Conservation (phyloP, 2,113 vertebrate genomes). For the Clinocottus analis region DNA sequence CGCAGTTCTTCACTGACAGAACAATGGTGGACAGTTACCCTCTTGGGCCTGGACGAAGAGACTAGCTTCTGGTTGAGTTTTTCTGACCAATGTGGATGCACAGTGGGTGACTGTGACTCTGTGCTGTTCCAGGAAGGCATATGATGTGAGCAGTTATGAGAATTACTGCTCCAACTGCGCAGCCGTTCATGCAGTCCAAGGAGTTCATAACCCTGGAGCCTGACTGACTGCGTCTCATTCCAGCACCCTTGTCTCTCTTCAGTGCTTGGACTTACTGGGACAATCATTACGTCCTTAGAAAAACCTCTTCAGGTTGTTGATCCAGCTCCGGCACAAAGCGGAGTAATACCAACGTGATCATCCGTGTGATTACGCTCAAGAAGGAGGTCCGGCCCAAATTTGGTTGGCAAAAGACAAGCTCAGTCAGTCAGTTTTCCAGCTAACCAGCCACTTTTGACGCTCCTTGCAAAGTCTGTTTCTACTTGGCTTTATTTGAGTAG, state of each 20-base stretch:
- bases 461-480: not conserved
- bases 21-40: not conserved
- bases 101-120: constrained; percentile 2
- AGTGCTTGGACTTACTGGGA: not conserved
- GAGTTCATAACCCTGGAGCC: not conserved
- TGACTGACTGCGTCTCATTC: not conserved
- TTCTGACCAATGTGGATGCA: constrained; percentile 30
- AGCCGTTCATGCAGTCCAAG: constrained; percentile 22
- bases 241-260: not conserved
- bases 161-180: constrained; percentile 44
- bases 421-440: too few relatives aligned
- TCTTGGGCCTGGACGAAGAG: not conserved
- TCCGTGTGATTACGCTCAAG: not conserved
- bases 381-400: too few relatives aligned
- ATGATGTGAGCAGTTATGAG: constrained; percentile 30
- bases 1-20: not conserved
- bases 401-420: too few relatives aligned
- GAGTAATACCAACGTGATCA: not conserved
- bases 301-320: constrained; percentile 23
- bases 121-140: constrained; percentile 31
- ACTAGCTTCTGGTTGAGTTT: not conserved
- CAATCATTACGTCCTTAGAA: not conserved
- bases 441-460: too few relatives aligned
- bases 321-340: not conserved
- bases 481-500: not conserved